Percentiles rank a stretch among this genome's conserved stretches.
Conservation (phyloP, 2,113 vertebrate species). For the Protobothrops flavoviridis region DNA sequence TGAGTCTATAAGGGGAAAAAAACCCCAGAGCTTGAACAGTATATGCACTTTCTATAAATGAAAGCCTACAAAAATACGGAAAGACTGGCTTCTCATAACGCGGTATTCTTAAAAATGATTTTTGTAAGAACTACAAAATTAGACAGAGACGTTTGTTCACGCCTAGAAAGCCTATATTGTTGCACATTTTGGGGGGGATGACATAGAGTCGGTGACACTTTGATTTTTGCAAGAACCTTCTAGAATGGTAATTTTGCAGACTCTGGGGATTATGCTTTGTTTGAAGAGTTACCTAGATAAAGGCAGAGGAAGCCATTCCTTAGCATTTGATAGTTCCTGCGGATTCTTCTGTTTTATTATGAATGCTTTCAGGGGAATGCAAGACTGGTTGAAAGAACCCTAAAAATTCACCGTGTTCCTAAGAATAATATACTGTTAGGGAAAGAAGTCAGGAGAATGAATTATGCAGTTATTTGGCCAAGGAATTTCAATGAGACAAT, state of each 20-base stretch:
- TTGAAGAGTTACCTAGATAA: too few relatives aligned
- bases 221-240: too few relatives aligned
- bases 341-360: constrained; percentile 6
- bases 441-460: constrained; percentile 62
- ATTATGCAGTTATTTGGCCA: constrained; percentile 67
- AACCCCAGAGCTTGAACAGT: neutral
- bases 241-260: too few relatives aligned
- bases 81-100: neutral
- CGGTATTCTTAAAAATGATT: neutral
- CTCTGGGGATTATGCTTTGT: too few relatives aligned
- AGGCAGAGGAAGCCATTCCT: neutral
- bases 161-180: neutral
- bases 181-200: neutral
- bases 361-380: constrained; percentile 37
- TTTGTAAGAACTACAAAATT: neutral
- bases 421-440: constrained; percentile 72
- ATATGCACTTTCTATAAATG: neutral
- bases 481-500: constrained; percentile 71
- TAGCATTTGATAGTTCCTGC: neutral
- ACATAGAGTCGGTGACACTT: too few relatives aligned
- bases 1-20: neutral
- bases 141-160: neutral
- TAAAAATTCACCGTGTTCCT: constrained; percentile 47
- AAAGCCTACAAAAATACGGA: neutral
- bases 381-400: constrained; percentile 50